Base-by-base conservation (phyloP, 1,140 invertebrate species). In the Drosophila willistoni region DNA sequence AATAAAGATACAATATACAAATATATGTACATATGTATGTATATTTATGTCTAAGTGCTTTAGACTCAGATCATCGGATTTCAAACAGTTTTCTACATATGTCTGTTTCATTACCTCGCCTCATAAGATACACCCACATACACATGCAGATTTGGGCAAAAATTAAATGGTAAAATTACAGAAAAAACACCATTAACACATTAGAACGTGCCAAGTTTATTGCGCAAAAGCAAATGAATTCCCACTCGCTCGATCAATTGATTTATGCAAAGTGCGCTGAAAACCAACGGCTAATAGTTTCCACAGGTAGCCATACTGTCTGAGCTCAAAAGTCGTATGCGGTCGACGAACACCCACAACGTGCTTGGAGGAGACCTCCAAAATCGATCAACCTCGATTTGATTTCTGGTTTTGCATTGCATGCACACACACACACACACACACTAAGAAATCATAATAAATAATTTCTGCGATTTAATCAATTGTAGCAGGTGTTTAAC, bases 401-500 rank as follows among this genome's bases (percentile, higher is more conserved):
- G 29, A 42, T 59, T 55, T 41, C 44, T 57, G 61, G 68, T 67
- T 71, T 70, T 70, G 56, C 22, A 25, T 10, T 39, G 19, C 1
- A 17, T 6, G 19, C 44, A 19, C 44, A 17, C 44, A 47, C 17
- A 47, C 44, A 19, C 42, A 44, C 14, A 44, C n/a, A 47, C 7
- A 19, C 42, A 47, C 3, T 25, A 5, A 47, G 55, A 68, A 77
- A 57, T 80, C 65, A 77, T 87, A 87, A 83, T 89, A 86, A 87
- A 89, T 87, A 87, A 89, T 87, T 80, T 84, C 79, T 56, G 68
- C 71, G 83, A 87, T 89, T 83, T 87, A 83, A 89, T 87, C 84
- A 87, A 87, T 89, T 87, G 77, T 89, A 86, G 83, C 83, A 87
- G 83, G 83, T 87, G 83, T 83, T 89, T 87, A 74, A 82, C 44